Evolutionary conservation across 2,888 invertebrate species (phyloP).

Genomic region (Agonopterix heracliana): DNA sequence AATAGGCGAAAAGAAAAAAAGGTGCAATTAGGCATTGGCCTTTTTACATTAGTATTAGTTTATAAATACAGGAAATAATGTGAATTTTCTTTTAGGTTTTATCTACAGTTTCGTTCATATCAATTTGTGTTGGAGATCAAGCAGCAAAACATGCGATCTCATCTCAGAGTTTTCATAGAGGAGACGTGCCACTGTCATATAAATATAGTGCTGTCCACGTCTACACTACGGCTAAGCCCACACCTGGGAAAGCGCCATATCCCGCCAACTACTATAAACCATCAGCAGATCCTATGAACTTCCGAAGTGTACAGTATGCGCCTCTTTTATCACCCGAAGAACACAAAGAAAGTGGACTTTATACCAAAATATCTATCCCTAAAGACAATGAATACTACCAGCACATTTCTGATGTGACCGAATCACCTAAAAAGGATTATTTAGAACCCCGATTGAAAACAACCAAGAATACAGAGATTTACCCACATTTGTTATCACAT

Average conservation of each 20-base stretch:
- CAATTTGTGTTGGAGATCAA: constrained; percentile 15
- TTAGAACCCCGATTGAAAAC: constrained; percentile 27
- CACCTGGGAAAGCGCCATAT: background rate
- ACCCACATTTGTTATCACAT: constrained; percentile 4
- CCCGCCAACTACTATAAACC: background rate
- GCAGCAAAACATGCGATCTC: constrained; percentile 16
- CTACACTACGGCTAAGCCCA: constrained; percentile 15
- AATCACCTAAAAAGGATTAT: constrained; percentile 13
- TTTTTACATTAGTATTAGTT: too few relatives aligned
- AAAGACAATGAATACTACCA: background rate
- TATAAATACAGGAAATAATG: background rate
- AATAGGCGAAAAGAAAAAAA: too few relatives aligned
- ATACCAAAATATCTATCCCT: background rate
- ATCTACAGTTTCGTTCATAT: constrained; percentile 16
- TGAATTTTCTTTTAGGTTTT: constrained; percentile 26
- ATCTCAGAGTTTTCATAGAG: constrained; percentile 25
- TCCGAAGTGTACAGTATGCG: constrained; percentile 26
- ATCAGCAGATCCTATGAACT: background rate
- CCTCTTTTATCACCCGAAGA: constrained; percentile 12
- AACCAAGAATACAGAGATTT: background rate
- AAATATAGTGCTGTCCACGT: constrained; percentile 23
- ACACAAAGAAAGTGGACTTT: background rate
- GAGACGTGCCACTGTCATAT: constrained; percentile 29
- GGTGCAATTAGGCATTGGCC: too few relatives aligned
- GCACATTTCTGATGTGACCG: background rate